phyloP scores from a whole-genome alignment of 2,797 vertebrate species.

The Mormyrops attenuatus region DNA sequence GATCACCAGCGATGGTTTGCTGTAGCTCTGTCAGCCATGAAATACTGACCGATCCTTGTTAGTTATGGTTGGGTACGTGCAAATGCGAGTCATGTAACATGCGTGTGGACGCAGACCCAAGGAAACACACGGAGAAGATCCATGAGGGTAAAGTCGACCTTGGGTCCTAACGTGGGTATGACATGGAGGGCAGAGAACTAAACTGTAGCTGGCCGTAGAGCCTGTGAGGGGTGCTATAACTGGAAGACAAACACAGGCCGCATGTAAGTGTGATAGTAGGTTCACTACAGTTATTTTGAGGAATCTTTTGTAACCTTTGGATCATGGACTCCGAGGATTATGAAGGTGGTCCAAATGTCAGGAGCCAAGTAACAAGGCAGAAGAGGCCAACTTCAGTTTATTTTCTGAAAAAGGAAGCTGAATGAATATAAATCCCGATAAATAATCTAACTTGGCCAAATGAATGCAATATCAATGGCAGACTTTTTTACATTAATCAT shows the following conservation, averaged over 20 bases:
- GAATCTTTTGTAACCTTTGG: neutral
- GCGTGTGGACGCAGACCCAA: neutral
- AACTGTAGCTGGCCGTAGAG: neutral
- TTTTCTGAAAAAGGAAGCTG: neutral
- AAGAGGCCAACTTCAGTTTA: neutral
- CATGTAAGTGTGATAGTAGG: neutral
- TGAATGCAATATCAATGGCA: neutral
- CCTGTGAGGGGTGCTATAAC: neutral
- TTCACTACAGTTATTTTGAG: neutral
- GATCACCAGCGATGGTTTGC: neutral
- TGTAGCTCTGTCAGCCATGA: neutral
- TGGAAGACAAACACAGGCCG: neutral
- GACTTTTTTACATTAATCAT: neutral
- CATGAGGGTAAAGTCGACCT: neutral
- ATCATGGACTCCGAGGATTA: neutral
- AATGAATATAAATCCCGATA: neutral
- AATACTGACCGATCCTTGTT: neutral
- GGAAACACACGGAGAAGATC: neutral
- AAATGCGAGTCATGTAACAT: neutral
- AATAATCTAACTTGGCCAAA: neutral
- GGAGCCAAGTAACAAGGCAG: neutral
- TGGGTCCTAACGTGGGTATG: neutral
- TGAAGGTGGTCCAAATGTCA: slow-evolving; percentile 11
- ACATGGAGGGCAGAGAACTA: neutral
- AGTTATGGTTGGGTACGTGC: neutral